phyloP scores from a whole-genome alignment of 2,113 vertebrate species.

The Nyctereutes procyonoides region DNA sequence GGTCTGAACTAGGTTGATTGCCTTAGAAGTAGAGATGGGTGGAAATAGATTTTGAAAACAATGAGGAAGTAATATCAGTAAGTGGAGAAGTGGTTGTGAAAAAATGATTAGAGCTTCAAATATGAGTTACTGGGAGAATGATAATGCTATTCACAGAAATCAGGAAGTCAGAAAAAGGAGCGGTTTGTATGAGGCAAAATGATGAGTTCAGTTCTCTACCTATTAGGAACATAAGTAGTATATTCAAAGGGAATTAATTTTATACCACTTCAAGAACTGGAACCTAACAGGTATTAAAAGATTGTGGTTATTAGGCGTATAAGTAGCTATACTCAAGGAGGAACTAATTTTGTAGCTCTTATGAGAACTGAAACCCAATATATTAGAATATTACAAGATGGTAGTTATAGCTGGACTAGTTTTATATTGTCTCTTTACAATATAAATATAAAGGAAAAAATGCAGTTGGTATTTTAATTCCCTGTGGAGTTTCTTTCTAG shows the following conservation, averaged over 20 bases:
- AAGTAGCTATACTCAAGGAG: background rate
- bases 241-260: conserved; percentile 5
- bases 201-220: background rate
- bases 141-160: conserved; percentile 40
- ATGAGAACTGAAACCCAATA: background rate
- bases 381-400: background rate
- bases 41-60: conserved; percentile 10
- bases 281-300: background rate
- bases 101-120: conserved; percentile 18
- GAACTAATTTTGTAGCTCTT: conserved; percentile 14
- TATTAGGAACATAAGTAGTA: background rate
- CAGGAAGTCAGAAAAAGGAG: conserved; percentile 59
- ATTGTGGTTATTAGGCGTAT: background rate
- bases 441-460: background rate
- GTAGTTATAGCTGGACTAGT: background rate
- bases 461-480: background rate
- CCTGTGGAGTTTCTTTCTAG: background rate
- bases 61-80: conserved; percentile 7
- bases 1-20: background rate
- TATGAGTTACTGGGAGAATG: background rate
- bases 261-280: background rate
- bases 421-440: conserved; percentile 8
- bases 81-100: background rate
- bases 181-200: background rate
- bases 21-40: background rate